Evolutionary conservation across 2,888 invertebrate species (phyloP), one percentile per base, ranked within the genome.

Genomic region (Sphaeridia pumilis): DNA sequence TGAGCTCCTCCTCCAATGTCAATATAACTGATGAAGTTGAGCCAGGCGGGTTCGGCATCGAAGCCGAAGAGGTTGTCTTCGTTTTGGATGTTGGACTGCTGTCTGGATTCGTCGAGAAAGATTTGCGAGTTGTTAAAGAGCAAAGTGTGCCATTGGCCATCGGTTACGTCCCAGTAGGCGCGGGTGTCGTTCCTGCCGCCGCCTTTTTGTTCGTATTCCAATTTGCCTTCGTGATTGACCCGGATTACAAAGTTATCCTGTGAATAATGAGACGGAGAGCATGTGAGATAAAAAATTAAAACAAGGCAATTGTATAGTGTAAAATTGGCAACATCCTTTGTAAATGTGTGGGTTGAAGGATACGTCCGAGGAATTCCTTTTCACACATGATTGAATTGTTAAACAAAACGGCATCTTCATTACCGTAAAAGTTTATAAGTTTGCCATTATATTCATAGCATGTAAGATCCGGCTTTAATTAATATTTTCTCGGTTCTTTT

Each of bases 121-220:
- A 38, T 5, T 38, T 38, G 38, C n/a, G 54, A 44, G 2, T 59
- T 60, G 20, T 49, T 49, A 46, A 64, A 64, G 7, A 51, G 53
- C 21, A 64, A 46, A 3, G 61, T 52, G 48, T 64, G 64, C 64
- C 64, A 64, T 14, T 53, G 52, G 3, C 60, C 58, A 55, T 64
- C 61, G 2, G 57, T 56, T 1, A 64, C 61, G 34, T 52, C 35
- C 27, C 43, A 48, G 38, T 53, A 58, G 21, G 43, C 21, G 25
- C 35, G 38, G 36, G 41, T 46, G 21, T 59, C 61, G 12, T 50
- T 49, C 38, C 38, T 5, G 4, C 53, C 42, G 4, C 53, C 42
- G n/a, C 55, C 52, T 24, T 48, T 54, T 10, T 45, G 34, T n/a
- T 56, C 47, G 48, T 57, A 61, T 3, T 58, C 56, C 41, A 61